A percentile compares a stretch with the other conserved stretches of the same genome.
These are phyloP conservation scores for Pelosia muscerda DNA, from an alignment of 2,888 invertebrate genomes.

Conservation along the genomic window DNA sequence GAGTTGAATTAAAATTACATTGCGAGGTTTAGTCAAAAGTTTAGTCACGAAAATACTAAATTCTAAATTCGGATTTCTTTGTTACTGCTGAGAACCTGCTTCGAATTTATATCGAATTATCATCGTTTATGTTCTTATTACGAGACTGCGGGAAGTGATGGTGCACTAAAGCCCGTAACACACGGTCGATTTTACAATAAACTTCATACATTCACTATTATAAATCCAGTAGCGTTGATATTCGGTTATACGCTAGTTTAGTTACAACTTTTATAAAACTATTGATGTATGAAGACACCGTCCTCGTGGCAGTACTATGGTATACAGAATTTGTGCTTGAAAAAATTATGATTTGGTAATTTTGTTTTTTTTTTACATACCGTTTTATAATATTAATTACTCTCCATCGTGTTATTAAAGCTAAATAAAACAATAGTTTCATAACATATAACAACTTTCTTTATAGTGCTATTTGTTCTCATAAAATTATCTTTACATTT, in stretches of 20 bases:
- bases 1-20: background rate
- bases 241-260: background rate
- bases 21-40: background rate
- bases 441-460: too few species aligned
- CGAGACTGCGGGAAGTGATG: constrained; percentile 12
- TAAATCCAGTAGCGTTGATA: background rate
- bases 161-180: constrained; percentile 7
- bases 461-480: too few species aligned
- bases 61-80: background rate
- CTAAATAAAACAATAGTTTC: too few species aligned
- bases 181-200: background rate
- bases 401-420: too few species aligned
- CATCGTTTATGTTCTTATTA: constrained; percentile 10
- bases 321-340: too few species aligned
- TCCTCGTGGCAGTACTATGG: too few species aligned
- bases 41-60: background rate
- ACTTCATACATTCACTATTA: constrained; percentile 13
- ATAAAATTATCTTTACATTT: too few species aligned
- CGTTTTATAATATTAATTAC: too few species aligned
- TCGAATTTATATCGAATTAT: constrained; percentile 9
- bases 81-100: background rate
- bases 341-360: too few species aligned
- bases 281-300: too few species aligned
- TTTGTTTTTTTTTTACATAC: too few species aligned
- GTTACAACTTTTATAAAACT: constrained; percentile 3